These are phyloP conservation scores for Monopis laevigella DNA, from an alignment of 2,888 invertebrate genomes.

Conservation along the genomic window DNA sequence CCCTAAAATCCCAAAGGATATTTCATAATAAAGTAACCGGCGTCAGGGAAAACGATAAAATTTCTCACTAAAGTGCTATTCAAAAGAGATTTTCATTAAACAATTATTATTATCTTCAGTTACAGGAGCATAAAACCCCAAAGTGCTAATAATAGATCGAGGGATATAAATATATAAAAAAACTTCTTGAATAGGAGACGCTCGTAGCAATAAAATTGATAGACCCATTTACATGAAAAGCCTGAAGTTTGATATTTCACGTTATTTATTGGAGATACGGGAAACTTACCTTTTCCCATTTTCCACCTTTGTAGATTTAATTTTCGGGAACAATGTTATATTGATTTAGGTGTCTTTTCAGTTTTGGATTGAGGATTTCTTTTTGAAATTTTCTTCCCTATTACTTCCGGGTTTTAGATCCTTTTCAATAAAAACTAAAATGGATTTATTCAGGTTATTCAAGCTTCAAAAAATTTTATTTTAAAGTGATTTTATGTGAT, in stretches of 20 bases:
- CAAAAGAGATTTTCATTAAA: constrained; percentile 8
- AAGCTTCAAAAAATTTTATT: no score
- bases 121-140: background rate
- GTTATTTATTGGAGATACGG: constrained; percentile 12
- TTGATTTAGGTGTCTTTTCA: constrained; percentile 1
- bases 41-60: constrained; percentile 3
- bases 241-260: constrained; percentile 19
- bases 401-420: background rate
- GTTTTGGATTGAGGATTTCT: no score
- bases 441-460: no score
- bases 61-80: constrained; percentile 2
- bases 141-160: background rate
- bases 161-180: constrained; percentile 4
- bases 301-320: constrained; percentile 15
- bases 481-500: no score
- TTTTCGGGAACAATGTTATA: constrained; percentile 15
- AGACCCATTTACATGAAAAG: constrained; percentile 21
- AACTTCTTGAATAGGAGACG: constrained; percentile 12
- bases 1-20: background rate
- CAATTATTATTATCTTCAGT: background rate
- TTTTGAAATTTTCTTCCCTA: background rate
- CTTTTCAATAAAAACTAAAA: no score
- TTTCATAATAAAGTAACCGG: no score
- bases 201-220: constrained; percentile 21
- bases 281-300: constrained; percentile 19